These are phyloP conservation scores for Scophthalmus maximus DNA, from an alignment of 2,113 vertebrate genomes.

Conservation along the genomic window DNA sequence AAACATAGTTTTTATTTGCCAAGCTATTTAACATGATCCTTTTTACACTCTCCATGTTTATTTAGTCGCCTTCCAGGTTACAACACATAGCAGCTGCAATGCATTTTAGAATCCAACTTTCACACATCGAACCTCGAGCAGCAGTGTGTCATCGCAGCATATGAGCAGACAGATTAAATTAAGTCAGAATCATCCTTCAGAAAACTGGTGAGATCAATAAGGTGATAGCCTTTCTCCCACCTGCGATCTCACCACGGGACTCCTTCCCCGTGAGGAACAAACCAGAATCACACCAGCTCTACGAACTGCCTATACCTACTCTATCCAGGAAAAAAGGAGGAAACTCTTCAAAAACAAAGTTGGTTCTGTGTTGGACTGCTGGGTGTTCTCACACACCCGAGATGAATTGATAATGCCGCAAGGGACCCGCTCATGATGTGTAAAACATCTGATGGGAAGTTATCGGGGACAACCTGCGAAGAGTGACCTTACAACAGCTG, in stretches of 20 bases:
- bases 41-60: no score
- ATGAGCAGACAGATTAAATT: not conserved
- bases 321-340: not conserved
- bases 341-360: not conserved
- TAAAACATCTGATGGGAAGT: slow-evolving; percentile 35
- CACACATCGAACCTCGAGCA: no score
- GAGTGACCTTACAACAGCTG: no score
- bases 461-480: slow-evolving; percentile 49
- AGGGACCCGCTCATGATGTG: slow-evolving; percentile 28
- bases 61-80: no score
- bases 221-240: not conserved
- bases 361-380: slow-evolving; percentile 1
- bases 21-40: no score
- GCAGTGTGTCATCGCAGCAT: not conserved
- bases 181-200: not conserved
- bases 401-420: slow-evolving; percentile 21
- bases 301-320: not conserved
- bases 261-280: not conserved
- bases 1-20: no score
- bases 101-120: no score
- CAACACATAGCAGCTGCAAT: no score
- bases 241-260: not conserved
- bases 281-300: slow-evolving; percentile 3
- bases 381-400: slow-evolving; percentile 7
- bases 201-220: not conserved